Evolutionary conservation across 2,797 vertebrate genomes (phyloP).

Genomic region (Synaphobranchus kaupii): DNA sequence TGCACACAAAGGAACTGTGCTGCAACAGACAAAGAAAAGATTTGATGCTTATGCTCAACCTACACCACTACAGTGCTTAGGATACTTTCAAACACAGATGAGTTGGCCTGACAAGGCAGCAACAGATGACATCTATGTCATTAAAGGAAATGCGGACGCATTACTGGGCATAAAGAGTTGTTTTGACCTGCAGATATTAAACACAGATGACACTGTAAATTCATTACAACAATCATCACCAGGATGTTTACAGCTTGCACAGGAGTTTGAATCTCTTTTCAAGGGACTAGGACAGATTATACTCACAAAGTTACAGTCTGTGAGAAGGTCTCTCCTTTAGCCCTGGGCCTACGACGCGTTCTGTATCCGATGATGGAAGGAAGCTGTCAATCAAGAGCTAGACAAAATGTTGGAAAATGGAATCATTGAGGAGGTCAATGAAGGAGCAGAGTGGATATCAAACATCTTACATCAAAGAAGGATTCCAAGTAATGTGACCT

Average conservation of each 20-base stretch:
- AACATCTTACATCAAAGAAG: conserved; percentile 31
- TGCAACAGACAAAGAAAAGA: conserved; percentile 35
- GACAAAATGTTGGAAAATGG: conserved; percentile 35
- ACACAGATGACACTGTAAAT: conserved; percentile 23
- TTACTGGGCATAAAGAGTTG: neutral
- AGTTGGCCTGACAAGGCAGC: conserved; percentile 8
- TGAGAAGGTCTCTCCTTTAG: conserved; percentile 28
- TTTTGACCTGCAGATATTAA: conserved; percentile 34
- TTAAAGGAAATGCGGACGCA: conserved; percentile 25
- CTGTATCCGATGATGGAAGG: conserved; percentile 30
- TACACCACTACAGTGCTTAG: conserved; percentile 31
- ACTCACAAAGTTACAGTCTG: conserved; percentile 38
- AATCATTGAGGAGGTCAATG: conserved; percentile 41
- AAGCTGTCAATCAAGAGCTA: conserved; percentile 39
- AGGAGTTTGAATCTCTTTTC: conserved; percentile 29
- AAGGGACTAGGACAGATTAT: conserved; percentile 35
- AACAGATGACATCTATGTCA: conserved; percentile 30
- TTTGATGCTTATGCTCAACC: conserved; percentile 32
- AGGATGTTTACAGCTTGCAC: no score
- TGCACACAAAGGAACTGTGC: neutral
- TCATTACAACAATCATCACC: neutral
- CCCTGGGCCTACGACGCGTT: conserved; percentile 26
- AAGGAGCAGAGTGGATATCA: conserved; percentile 36
- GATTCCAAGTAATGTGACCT: conserved; percentile 22
- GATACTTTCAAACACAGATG: conserved; percentile 32